These are phyloP conservation scores for Malurus melanocephalus DNA, from an alignment of 2,113 vertebrate species.

Conservation along the genomic window DNA sequence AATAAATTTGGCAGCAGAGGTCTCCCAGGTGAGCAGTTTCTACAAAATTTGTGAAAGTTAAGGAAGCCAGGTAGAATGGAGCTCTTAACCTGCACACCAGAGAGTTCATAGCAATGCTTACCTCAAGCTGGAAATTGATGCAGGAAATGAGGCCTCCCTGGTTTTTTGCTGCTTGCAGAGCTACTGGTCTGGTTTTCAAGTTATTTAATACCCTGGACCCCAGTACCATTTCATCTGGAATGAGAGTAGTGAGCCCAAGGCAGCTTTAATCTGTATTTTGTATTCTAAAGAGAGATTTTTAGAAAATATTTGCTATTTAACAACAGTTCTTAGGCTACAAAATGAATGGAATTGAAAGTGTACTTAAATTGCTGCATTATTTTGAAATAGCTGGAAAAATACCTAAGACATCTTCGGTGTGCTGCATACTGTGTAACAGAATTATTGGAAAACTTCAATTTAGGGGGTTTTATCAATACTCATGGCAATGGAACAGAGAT, in stretches of 20 bases:
- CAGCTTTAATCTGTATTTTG: background rate
- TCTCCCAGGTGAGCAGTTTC: background rate
- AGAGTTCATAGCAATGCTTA: accelerated
- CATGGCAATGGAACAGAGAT: background rate
- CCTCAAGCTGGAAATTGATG: background rate
- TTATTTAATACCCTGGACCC: background rate
- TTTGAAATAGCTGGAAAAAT: background rate
- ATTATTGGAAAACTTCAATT: background rate
- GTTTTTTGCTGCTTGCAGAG: background rate
- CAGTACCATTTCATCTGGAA: background rate
- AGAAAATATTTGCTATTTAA: background rate
- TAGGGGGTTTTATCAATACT: background rate
- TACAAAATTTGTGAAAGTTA: background rate
- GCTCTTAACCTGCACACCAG: background rate
- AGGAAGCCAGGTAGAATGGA: background rate
- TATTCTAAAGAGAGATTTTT: background rate
- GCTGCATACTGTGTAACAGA: background rate
- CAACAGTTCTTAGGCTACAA: background rate
- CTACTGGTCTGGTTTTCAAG: background rate
- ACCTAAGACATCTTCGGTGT: background rate
- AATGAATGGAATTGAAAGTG: background rate
- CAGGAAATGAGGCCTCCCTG: background rate
- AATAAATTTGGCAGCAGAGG: background rate
- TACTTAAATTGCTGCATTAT: background rate
- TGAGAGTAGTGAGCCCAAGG: background rate